Evolutionary conservation across 2,797 vertebrate species (phyloP), one percentile per base, ranked within the genome.

Genomic region (Phoebastria nigripes): DNA sequence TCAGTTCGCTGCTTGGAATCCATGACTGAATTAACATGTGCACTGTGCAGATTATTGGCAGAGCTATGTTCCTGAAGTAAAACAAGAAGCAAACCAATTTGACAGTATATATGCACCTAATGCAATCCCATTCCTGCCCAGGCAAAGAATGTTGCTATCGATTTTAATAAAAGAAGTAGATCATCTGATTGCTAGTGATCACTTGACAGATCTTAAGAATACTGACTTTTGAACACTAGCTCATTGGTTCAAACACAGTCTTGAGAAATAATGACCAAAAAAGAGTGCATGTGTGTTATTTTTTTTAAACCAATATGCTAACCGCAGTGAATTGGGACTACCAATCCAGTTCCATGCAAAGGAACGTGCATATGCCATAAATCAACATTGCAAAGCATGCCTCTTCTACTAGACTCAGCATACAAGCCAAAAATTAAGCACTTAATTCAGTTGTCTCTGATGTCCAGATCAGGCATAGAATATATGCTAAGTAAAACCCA

Each of bases 241-340:
- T 62, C 8, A 47, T 52, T 63, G 14, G 9, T 76, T 82, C 26
- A 85, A 72, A 35, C 11, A 47, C 5, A 59, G 3, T 46, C 15
- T 83, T 46, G 61, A 90, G 19, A 72, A 90, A 42, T 20, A 83
- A 67, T 39, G 18, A 81, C 28, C 8, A 84, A 59, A 59, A 80
- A 49, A 15, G 3, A 8, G 4, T 0, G 0, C 10, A 18, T 22
- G 4, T 14, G 39, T 29, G 19, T 15, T 29, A 26, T 29, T 77
- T 84, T 84, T 54, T 89, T 71, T 9, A 79, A 87, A 55, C 4
- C 6, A 42, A 6, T 31, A 67, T 9, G 26, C 6, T 67, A 33
- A 47, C 7, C 13, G 3, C 12, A 61, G 20, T 61, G 47, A 70
- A 55, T 5, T 51, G 19, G 15, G 17, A 7, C 26, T 83, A 74